Conservation (phyloP, 2,888 invertebrate species). For the Automeris io region DNA sequence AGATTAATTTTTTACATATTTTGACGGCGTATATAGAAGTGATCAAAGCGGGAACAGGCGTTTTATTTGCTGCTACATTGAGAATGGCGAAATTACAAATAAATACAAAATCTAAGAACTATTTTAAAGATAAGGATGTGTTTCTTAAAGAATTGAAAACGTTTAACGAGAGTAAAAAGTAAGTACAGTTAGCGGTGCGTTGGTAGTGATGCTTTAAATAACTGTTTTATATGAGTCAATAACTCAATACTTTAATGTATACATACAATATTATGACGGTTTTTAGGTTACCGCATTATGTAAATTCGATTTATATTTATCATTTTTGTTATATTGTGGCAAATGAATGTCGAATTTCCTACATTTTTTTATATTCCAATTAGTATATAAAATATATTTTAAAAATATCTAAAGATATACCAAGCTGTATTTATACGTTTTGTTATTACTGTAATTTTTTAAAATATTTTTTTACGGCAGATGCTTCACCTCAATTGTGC, state of each 20-base stretch:
- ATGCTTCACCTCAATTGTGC: too few relatives aligned
- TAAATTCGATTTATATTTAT: background rate
- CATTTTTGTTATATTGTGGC: too few relatives aligned
- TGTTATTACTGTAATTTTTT: too few relatives aligned
- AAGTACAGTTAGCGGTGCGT: conserved; percentile 49
- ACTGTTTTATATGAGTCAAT: background rate
- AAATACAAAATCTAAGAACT: conserved; percentile 79
- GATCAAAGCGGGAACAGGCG: too few relatives aligned
- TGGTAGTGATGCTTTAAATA: background rate
- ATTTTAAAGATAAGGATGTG: conserved; percentile 85
- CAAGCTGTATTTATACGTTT: too few relatives aligned
- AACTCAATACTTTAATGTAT: background rate
- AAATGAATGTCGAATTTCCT: too few relatives aligned
- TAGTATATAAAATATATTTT: too few relatives aligned
- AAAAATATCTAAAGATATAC: too few relatives aligned
- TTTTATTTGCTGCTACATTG: conserved; percentile 2
- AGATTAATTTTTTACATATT: too few relatives aligned
- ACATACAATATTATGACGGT: background rate
- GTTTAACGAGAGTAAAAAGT: conserved; percentile 96
- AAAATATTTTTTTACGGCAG: too few relatives aligned
- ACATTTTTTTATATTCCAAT: too few relatives aligned
- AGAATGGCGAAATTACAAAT: conserved; percentile 70
- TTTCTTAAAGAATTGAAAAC: conserved; percentile 91
- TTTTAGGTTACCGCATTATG: background rate
- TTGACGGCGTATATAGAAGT: background rate